Base-by-base conservation (phyloP, 2,113 vertebrate genomes). In the Cyprinus carpio region DNA sequence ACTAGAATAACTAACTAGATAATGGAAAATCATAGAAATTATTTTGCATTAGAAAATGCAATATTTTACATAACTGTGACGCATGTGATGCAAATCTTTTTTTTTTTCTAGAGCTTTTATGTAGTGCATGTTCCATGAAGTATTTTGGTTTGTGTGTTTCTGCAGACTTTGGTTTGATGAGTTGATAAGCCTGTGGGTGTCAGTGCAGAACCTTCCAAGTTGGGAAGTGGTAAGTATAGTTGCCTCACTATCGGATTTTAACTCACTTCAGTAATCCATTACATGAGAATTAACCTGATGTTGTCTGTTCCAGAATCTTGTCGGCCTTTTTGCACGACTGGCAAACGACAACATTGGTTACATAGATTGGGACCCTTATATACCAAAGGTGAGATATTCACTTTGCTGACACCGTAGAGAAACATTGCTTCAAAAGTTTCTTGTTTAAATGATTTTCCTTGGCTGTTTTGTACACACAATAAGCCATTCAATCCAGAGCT, bases 291-390 rank as follows among this genome's bases (percentile, higher is more conserved):
- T 15, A 54, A 43, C 72, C 76, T 77, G 4, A 83, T 89, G 43
- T 87, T 18, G 81, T 34, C 88, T 10, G 86, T 89, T 92, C 31
- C 90, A 99, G 98, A 95, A 98, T 93, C 91, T 99, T 65, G 97
- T 99, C 87, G 98, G 96, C 91, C 96, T 99, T 58, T 99, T 99
- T 93, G 96, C 98, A 87, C 97, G 98, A 71, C 91, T 99, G 94
- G 96, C 97, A 81, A 96, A 95, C 83, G 98, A 99, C 93, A 99
- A 97, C 94, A 99, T 99, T 16, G 98, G 98, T 86, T 99, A 99
- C 94, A 96, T 99, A 87, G 96, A 98, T 76, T 99, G 98, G 98
- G 97, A 99, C 93, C 96, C 97, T 0, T 98, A 97, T 91, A 96
- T 99, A 91, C 97, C 97, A 72, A 98, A 98, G 98, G 98, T 98